phyloP scores from a whole-genome alignment of 2,888 invertebrate species.

The Limnephilus rhombicus region DNA sequence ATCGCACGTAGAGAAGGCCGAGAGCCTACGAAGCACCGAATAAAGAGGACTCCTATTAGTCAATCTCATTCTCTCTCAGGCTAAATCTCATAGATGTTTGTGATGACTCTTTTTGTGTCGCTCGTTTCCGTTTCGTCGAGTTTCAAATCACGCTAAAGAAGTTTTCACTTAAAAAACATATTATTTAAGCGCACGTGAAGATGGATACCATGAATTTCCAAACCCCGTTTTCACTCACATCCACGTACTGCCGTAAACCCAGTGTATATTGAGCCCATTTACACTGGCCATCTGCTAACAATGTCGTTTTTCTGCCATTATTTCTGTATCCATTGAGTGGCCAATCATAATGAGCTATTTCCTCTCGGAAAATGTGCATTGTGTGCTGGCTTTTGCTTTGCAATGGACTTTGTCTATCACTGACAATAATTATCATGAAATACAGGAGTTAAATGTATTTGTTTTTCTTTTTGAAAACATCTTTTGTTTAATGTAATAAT shows the following conservation, averaged over 20 bases:
- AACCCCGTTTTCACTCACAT: background rate
- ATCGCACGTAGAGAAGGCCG: no score
- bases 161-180: background rate
- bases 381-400: background rate
- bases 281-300: background rate
- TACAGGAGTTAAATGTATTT: background rate
- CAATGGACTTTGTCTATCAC: background rate
- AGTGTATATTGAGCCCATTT: background rate
- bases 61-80: no score
- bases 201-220: background rate
- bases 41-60: no score
- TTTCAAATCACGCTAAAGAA: no score
- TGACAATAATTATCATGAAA: background rate
- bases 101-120: no score
- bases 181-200: background rate
- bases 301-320: background rate
- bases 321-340: background rate
- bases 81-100: no score
- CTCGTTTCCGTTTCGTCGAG: no score
- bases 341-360: background rate
- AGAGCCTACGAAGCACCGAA: no score
- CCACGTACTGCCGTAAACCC: background rate
- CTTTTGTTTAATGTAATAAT: background rate
- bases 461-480: background rate
- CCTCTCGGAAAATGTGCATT: background rate